A percentile compares a stretch with the other conserved stretches of the same genome.
phyloP scores from a whole-genome alignment of 37 sponge, comb jelly and placozoan genomes.

The Ephydatia muelleri region DNA sequence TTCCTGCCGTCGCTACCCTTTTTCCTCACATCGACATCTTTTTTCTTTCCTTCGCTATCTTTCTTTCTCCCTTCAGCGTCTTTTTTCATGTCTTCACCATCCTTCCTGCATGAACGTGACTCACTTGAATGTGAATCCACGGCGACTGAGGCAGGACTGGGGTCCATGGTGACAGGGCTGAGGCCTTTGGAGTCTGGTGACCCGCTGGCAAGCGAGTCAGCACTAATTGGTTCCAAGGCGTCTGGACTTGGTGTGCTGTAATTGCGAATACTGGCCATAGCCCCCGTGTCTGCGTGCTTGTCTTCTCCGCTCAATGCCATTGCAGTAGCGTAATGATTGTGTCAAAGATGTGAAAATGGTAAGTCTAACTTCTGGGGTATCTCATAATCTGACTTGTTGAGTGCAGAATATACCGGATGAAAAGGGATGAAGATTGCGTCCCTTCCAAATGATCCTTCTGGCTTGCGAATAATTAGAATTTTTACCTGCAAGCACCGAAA shows the following conservation, averaged over 20 bases:
- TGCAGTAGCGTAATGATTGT: not conserved
- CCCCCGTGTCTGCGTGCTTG: not conserved
- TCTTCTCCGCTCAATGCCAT: not conserved
- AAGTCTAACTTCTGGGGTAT: not conserved
- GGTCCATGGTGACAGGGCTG: not conserved
- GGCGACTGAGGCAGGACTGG: constrained; percentile 24
- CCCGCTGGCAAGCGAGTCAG: constrained; percentile 36
- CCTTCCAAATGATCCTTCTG: not conserved
- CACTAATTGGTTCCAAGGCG: constrained; percentile 43
- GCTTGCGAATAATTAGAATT: constrained; percentile 15
- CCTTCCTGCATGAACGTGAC: too few species aligned
- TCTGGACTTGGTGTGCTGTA: constrained; percentile 47
- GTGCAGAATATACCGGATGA: constrained; percentile 21
- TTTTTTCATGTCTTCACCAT: too few species aligned
- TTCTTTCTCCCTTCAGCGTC: too few species aligned
- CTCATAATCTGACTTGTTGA: constrained; percentile 7
- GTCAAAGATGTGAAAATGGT: constrained; percentile 15
- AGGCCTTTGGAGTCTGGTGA: constrained; percentile 29
- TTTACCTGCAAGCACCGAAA: not conserved
- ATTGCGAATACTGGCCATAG: constrained; percentile 45
- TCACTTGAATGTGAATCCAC: too few species aligned
- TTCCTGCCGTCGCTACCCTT: not conserved
- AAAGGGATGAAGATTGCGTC: constrained; percentile 2
- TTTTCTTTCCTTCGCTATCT: too few species aligned
- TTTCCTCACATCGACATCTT: too few species aligned